phyloP scores from a whole-genome alignment of 2,888 invertebrate species.

The Drosophila acutilabella region DNA sequence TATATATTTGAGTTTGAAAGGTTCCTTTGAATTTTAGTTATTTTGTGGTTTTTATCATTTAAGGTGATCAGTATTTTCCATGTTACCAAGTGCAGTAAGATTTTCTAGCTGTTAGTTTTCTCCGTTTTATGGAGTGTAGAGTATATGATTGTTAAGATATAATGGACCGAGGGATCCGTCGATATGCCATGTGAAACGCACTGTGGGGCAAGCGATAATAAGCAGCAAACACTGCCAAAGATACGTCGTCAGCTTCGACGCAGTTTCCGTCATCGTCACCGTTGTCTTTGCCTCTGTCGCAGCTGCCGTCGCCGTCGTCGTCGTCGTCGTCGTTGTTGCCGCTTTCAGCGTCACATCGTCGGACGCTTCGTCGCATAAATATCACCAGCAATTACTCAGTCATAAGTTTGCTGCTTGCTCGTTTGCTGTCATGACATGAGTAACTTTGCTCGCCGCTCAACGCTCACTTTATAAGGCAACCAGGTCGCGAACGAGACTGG shows the following conservation, averaged over 20 bases:
- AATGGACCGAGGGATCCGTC: constrained; percentile 13
- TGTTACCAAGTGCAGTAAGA: too few relatives aligned
- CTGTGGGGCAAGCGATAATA: constrained; percentile 67
- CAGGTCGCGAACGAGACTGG: constrained; percentile 11
- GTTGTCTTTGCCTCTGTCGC: constrained; percentile 6
- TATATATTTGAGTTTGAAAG: too few relatives aligned
- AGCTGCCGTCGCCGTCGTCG: constrained; percentile 10
- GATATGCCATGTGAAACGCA: constrained; percentile 62
- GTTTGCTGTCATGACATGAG: constrained; percentile 81
- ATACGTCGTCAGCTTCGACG: constrained; percentile 43
- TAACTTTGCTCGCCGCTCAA: constrained; percentile 69
- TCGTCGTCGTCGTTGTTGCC: constrained; percentile 10
- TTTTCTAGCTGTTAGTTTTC: too few relatives aligned
- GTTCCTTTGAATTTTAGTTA: too few relatives aligned
- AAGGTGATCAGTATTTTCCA: too few relatives aligned
- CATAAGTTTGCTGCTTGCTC: constrained; percentile 83
- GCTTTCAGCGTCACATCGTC: constrained; percentile 56
- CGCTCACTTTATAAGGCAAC: constrained; percentile 74
- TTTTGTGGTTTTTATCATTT: too few relatives aligned
- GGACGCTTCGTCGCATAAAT: constrained; percentile 85
- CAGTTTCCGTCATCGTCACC: constrained; percentile 45
- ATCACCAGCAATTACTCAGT: constrained; percentile 84
- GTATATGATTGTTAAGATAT: neutral
- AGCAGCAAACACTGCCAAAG: constrained; percentile 53
- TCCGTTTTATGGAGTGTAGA: too few relatives aligned